These are phyloP conservation scores for Drosophila mayri DNA, from an alignment of 1,140 invertebrate genomes.

Conservation along the genomic window DNA sequence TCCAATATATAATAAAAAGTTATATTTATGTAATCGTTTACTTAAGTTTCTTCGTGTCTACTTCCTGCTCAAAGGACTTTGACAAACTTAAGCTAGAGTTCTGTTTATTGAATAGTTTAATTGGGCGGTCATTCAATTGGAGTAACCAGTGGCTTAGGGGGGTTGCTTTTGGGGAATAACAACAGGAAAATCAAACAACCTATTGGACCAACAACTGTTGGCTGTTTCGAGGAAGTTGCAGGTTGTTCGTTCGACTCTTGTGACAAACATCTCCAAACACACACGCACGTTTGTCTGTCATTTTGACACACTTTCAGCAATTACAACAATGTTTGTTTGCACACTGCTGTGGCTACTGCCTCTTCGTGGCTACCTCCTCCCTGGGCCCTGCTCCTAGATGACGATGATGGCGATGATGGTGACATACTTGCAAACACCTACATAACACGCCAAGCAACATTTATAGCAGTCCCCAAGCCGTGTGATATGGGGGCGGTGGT, in stretches of 20 bases:
- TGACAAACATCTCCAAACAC: slow-evolving; percentile 31
- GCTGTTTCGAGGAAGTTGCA: slow-evolving; percentile 30
- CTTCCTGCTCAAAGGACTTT: not conserved
- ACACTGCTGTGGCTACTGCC: slow-evolving; percentile 54
- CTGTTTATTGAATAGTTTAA: slow-evolving; percentile 14
- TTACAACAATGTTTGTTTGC: slow-evolving; percentile 77
- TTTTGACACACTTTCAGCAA: slow-evolving; percentile 77
- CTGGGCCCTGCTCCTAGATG: not conserved
- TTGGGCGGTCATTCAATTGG: not conserved
- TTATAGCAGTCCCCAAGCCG: slow-evolving; percentile 54
- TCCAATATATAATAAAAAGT: not conserved
- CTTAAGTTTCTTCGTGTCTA: too few species aligned
- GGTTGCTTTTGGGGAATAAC: slow-evolving; percentile 19
- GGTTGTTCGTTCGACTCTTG: slow-evolving; percentile 16
- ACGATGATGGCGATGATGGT: slow-evolving; percentile 52
- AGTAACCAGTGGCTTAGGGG: not conserved
- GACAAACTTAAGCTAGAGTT: not conserved
- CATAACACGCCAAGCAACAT: slow-evolving; percentile 65
- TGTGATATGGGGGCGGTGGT: slow-evolving; percentile 20
- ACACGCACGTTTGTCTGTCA: slow-evolving; percentile 39
- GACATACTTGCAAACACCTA: slow-evolving; percentile 65
- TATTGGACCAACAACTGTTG: slow-evolving; percentile 11
- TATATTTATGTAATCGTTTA: not conserved
- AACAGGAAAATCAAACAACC: slow-evolving; percentile 12
- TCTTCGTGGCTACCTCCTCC: not conserved